A percentile compares a stretch with the other conserved stretches of the same genome.
Evolutionary conservation across 1,140 invertebrate species (phyloP).

Genomic region (Sminthurides bifidus): DNA sequence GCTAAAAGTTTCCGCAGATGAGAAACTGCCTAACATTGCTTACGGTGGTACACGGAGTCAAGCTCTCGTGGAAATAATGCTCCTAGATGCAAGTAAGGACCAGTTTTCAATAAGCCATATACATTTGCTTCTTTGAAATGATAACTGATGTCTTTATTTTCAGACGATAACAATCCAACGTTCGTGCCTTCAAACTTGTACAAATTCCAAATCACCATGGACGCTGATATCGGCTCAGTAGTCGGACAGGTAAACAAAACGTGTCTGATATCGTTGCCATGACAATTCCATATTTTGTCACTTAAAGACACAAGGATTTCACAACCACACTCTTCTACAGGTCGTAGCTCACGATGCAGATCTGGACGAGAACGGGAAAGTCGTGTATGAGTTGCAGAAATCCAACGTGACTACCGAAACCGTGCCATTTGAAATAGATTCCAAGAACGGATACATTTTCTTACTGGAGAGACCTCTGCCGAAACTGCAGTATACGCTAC

Average conservation of each 20-base stretch:
- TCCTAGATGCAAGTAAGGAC: slow-evolving; percentile 61
- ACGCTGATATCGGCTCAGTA: slow-evolving; percentile 51
- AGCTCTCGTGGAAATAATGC: slow-evolving; percentile 63
- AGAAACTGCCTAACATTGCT: slow-evolving; percentile 53
- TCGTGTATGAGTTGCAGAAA: slow-evolving; percentile 62
- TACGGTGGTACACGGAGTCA: slow-evolving; percentile 41
- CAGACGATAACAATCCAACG: slow-evolving; percentile 54
- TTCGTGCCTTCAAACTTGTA: slow-evolving; percentile 72
- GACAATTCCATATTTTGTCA: background rate
- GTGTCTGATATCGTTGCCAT: background rate
- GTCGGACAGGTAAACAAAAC: slow-evolving; percentile 49
- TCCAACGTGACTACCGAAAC: slow-evolving; percentile 47
- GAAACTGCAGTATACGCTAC: slow-evolving; percentile 58
- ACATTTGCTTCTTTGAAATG: too few relatives aligned
- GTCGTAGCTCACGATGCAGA: slow-evolving; percentile 69
- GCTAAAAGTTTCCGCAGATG: slow-evolving; percentile 62
- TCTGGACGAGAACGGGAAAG: slow-evolving; percentile 61
- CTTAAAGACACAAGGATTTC: background rate
- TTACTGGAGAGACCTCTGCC: slow-evolving; percentile 52
- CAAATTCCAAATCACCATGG: slow-evolving; percentile 55
- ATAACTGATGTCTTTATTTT: background rate
- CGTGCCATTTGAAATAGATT: slow-evolving; percentile 57
- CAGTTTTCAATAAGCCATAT: too few relatives aligned
- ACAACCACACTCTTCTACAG: slow-evolving; percentile 7
- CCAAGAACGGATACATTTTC: slow-evolving; percentile 55